A percentile compares a stretch with the other conserved stretches of the same genome.
These are phyloP conservation scores for Misgurnus mizolepis DNA, from an alignment of 2,113 vertebrate genomes.

Conservation along the genomic window DNA sequence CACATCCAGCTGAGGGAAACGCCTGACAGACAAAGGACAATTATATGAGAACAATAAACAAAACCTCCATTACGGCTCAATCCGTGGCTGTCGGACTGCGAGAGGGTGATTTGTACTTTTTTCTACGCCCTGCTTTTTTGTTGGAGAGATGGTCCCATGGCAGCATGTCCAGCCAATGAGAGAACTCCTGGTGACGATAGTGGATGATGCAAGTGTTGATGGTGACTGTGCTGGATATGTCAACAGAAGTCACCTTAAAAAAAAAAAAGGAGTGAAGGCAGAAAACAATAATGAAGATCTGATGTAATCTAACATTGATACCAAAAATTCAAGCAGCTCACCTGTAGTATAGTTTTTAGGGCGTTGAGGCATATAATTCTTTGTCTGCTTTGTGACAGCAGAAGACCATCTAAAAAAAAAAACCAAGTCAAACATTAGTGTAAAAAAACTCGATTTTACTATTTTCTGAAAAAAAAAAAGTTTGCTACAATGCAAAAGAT, in stretches of 20 bases:
- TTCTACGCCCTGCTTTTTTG: constrained; percentile 67
- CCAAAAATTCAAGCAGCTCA: constrained; percentile 52
- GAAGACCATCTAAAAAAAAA: constrained; percentile 82
- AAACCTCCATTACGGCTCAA: not conserved
- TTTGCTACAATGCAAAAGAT: too few species aligned
- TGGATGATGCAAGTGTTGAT: constrained; percentile 95
- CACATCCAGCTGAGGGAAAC: constrained; percentile 83
- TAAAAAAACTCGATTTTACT: not conserved
- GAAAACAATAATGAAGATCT: not conserved
- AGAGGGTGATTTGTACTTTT: constrained; percentile 60
- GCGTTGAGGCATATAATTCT: constrained; percentile 91
- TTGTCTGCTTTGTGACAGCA: constrained; percentile 96
- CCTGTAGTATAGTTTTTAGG: constrained; percentile 85
- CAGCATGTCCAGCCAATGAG: constrained; percentile 88
- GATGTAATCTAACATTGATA: not conserved
- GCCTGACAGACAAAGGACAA: constrained; percentile 69
- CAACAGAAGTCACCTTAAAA: constrained; percentile 86
- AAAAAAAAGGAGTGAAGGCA: constrained; percentile 15
- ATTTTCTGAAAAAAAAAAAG: too few species aligned
- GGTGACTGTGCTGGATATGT: constrained; percentile 82
- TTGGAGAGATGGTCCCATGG: constrained; percentile 77
- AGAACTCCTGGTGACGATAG: constrained; percentile 97
- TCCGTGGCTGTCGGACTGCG: constrained; percentile 25
- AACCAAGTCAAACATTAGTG: not conserved
- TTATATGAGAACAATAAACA: not conserved